Conservation (phyloP, 2,797 vertebrate genomes). For the Sus cebifrons region DNA sequence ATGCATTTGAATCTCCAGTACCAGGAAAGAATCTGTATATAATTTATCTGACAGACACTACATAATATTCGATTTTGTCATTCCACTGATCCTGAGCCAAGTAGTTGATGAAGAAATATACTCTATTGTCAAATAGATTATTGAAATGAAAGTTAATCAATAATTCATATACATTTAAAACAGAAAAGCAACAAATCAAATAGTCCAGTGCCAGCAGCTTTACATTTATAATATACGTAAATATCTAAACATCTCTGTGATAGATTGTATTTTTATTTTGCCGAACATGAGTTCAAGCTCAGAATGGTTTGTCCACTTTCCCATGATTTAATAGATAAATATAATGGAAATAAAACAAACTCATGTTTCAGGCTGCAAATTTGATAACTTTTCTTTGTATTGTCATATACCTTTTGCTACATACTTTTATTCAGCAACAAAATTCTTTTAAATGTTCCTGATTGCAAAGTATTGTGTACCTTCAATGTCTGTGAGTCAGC, state of each 20-base stretch:
- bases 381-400: neutral
- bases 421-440: neutral
- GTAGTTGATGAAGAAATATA: constrained; percentile 48
- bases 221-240: constrained; percentile 47
- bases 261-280: constrained; percentile 32
- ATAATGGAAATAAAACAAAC: neutral
- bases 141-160: constrained; percentile 68
- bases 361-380: neutral
- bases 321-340: neutral
- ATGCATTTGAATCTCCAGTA: neutral
- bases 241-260: constrained; percentile 8
- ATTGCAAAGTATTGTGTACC: neutral
- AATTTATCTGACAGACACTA: neutral
- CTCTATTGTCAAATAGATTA: constrained; percentile 76
- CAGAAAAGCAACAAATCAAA: constrained; percentile 72
- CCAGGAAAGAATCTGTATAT: neutral
- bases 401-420: neutral
- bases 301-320: neutral
- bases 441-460: neutral
- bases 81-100: neutral
- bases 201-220: neutral
- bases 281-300: constrained; percentile 25
- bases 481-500: neutral
- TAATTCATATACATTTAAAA: constrained; percentile 75
- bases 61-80: constrained; percentile 21